These are phyloP conservation scores for Scaptomyza polygonia DNA, from an alignment of 2,888 invertebrate species.

Conservation along the genomic window DNA sequence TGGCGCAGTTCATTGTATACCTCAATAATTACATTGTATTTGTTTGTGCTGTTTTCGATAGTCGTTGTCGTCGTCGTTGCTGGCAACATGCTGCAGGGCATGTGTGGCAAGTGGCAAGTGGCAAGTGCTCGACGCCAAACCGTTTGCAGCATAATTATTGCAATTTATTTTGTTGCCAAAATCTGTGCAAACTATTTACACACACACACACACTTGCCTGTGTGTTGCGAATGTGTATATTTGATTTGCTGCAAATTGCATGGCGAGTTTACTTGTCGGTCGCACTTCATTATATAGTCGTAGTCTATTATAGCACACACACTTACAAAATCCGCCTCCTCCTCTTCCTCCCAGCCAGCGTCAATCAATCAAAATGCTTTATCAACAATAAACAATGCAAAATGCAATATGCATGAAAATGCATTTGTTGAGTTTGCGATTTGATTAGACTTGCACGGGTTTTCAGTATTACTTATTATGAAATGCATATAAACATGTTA, in stretches of 20 bases:
- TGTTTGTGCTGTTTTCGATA: slow-evolving; percentile 66
- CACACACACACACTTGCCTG: slow-evolving; percentile 26
- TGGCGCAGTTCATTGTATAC: slow-evolving; percentile 55
- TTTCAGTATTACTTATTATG: neutral
- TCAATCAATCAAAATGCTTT: slow-evolving; percentile 60
- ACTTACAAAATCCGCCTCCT: neutral
- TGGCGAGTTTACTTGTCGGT: slow-evolving; percentile 53
- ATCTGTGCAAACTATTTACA: slow-evolving; percentile 64
- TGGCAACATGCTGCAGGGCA: slow-evolving; percentile 35
- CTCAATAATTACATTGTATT: slow-evolving; percentile 75
- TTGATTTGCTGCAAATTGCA: slow-evolving; percentile 66
- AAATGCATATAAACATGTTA: neutral
- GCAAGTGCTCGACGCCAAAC: slow-evolving; percentile 28
- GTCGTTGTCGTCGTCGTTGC: slow-evolving; percentile 51
- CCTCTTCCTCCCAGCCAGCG: neutral
- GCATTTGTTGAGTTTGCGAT: slow-evolving; percentile 51
- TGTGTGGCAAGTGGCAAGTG: slow-evolving; percentile 21
- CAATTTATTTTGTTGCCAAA: slow-evolving; percentile 74
- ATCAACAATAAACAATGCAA: neutral
- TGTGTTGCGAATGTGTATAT: slow-evolving; percentile 12
- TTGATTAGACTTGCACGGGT: slow-evolving; percentile 31
- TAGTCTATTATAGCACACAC: slow-evolving; percentile 2
- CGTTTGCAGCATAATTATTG: slow-evolving; percentile 66
- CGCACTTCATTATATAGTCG: slow-evolving; percentile 65
- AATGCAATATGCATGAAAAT: slow-evolving; percentile 44